Base-by-base conservation (phyloP, 2,888 invertebrate species). In the Thymelicus lineola region DNA sequence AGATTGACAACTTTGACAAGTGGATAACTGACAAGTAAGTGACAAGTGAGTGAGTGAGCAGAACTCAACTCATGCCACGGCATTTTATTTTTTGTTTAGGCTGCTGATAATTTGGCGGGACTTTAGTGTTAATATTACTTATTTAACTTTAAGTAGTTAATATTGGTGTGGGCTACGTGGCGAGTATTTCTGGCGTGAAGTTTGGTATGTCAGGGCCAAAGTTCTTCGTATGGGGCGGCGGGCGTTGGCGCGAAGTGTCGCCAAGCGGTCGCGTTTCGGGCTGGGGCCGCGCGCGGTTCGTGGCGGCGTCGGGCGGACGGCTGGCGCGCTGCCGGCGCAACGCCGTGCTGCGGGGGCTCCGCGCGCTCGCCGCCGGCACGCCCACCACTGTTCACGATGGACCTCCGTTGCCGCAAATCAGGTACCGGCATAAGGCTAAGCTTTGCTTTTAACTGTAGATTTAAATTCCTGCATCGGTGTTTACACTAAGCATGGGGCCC, bases 211-310 rank as follows among this genome's bases (percentile, higher is more conserved):
- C 72, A 38, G 71, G 63, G 12, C 63, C 72, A n/a, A 76, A 77
- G 75, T 83, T 77, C 59, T 82, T 69, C 71, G 77, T 86, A 70
- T 80, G 77, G 73, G 82, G 77, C 14, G 75, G 78, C 28, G 79
- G 81, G 17, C 78, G 81, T 12, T 86, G 86, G 86, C 81, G 86
- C 50, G 81, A 81, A 70, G n/a, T 86, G 70, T 78, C 82, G 17
- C 17, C 62, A 12, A 59, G 74, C 42, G 80, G 85, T 36, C 71
- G 75, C 35, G 77, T 81, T 53, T 28, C 71, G 1, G 80, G 82
- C 35, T 83, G 82, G 84, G 79, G 80, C 14, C 72, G 72, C 7
- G 76, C 80, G 28, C 76, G 75, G 4, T 84, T 84, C 68, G 72
- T 82, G 62, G 78, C 60, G 68, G 53, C 73, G 66, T 72, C 71